A percentile compares a stretch with the other conserved stretches of the same genome.
These are phyloP conservation scores for Caenorhabditis plicata DNA, from an alignment of 2,888 invertebrate species.

Conservation along the genomic window DNA sequence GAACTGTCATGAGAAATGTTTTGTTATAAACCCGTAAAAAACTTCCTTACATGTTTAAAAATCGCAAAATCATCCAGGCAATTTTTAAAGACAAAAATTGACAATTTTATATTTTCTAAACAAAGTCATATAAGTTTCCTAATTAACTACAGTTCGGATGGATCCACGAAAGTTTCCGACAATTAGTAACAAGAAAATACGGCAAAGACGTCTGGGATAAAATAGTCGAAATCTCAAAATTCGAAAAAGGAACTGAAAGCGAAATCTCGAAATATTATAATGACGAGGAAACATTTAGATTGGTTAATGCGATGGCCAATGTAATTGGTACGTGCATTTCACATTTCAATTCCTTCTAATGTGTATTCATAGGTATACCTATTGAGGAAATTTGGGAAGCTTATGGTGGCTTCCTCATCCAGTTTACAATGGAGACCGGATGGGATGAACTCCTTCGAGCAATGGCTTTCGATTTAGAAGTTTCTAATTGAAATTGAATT, in stretches of 20 bases:
- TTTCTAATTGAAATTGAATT: conserved; percentile 4
- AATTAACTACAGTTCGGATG: conserved; percentile 58
- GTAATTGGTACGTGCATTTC: conserved; percentile 47
- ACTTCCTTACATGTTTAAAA: not conserved
- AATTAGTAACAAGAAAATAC: conserved; percentile 60
- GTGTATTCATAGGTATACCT: conserved; percentile 45
- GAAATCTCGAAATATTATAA: conserved; percentile 61
- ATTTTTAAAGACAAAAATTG: not conserved
- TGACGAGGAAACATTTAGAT: conserved; percentile 60
- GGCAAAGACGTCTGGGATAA: conserved; percentile 61
- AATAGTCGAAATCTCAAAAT: conserved; percentile 60
- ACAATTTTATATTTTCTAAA: not conserved
- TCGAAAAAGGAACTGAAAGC: conserved; percentile 60
- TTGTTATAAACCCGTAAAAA: no score
- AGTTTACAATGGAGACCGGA: conserved; percentile 65
- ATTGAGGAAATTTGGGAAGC: conserved; percentile 65
- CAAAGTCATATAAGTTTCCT: not conserved
- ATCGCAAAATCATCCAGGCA: not conserved
- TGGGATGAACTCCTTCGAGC: conserved; percentile 64
- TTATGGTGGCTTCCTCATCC: conserved; percentile 64
- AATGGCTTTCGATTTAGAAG: conserved; percentile 61
- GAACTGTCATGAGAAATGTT: no score
- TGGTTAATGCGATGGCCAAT: conserved; percentile 61
- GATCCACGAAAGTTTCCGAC: conserved; percentile 63
- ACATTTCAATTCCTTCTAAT: not conserved